These are phyloP conservation scores for Campylomormyrus numenius DNA, from an alignment of 2,113 vertebrate species.

Conservation along the genomic window DNA sequence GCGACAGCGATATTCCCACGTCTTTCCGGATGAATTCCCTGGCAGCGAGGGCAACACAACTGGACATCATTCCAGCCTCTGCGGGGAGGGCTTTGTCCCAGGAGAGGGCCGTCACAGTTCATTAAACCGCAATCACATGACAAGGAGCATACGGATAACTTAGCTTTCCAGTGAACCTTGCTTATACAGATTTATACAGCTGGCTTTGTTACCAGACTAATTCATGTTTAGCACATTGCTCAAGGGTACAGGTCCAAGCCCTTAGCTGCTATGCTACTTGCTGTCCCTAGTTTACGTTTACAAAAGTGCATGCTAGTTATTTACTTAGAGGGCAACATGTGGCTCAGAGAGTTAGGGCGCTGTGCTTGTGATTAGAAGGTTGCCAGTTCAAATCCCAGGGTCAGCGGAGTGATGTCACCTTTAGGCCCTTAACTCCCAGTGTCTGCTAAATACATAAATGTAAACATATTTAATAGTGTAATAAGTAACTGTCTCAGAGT, in stretches of 20 bases:
- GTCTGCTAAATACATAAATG: not conserved
- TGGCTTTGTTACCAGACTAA: not conserved
- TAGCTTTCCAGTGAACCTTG: not conserved
- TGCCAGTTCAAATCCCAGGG: not conserved
- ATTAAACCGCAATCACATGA: constrained; percentile 4
- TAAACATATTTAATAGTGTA: not conserved
- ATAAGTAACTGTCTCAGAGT: not conserved
- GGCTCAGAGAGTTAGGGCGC: not conserved
- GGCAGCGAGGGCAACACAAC: not conserved
- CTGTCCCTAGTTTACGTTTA: not conserved
- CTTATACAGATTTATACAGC: not conserved
- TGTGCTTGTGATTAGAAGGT: not conserved
- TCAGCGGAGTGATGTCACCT: not conserved
- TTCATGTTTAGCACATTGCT: not conserved
- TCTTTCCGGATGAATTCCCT: not conserved
- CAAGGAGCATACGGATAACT: not conserved
- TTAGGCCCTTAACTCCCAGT: not conserved
- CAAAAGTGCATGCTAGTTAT: not conserved
- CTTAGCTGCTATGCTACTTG: not conserved
- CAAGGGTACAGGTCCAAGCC: not conserved
- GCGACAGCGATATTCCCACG: not conserved
- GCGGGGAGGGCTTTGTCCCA: not conserved
- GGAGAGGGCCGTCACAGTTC: not conserved
- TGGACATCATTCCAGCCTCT: not conserved
- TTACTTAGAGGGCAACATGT: not conserved